Evolutionary conservation across 2,888 invertebrate genomes (phyloP), one percentile per base, ranked within the genome.

Genomic region (Chymomyza amoena): DNA sequence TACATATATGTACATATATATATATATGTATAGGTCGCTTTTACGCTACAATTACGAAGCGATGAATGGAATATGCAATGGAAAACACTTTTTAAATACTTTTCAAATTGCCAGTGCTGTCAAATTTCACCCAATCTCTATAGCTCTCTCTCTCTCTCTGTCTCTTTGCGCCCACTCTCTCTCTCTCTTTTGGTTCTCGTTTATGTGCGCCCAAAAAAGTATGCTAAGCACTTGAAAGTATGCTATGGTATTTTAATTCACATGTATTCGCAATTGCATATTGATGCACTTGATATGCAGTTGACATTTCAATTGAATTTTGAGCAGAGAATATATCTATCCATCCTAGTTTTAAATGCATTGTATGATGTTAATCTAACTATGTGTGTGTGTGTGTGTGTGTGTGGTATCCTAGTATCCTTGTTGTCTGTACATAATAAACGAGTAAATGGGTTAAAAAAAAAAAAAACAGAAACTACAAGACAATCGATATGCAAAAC

Each of bases 11-110:
- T 25, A 20, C 3, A 20, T 25, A 25, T 25, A 20, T 20, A 20
- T 20, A 20, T 3, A 20, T 20, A 25, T 25, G 63, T 64, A 70
- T 66, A 64, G 68, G 68, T 75, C 76, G 79, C 76, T 79, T 79
- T 81, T 81, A 83, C 81, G 77, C 86, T 80, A 81, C 86, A 85
- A 83, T 85, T 85, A 83, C 86, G 81, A 73, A 81, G n/a, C 79
- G 70, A 81, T 83, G 86, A 81, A 83, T 85, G 86, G 72, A 83
- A 54, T 81, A 83, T 83, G 86, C 86, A 83, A 73, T 78, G 79
- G 61, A 69, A 75, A 78, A 83, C 83, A 84, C 78, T 75, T 83
- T 83, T 76, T 78, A 83, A 83, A 75, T 83, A 76, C 70, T 62
- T 61, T 61, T 67, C 66, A 57, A 66, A 59, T 52, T 36, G 66